Evolutionary conservation across 1,140 invertebrate species (phyloP), one percentile per base, ranked within the genome.

Genomic region (Pomacea maculata): DNA sequence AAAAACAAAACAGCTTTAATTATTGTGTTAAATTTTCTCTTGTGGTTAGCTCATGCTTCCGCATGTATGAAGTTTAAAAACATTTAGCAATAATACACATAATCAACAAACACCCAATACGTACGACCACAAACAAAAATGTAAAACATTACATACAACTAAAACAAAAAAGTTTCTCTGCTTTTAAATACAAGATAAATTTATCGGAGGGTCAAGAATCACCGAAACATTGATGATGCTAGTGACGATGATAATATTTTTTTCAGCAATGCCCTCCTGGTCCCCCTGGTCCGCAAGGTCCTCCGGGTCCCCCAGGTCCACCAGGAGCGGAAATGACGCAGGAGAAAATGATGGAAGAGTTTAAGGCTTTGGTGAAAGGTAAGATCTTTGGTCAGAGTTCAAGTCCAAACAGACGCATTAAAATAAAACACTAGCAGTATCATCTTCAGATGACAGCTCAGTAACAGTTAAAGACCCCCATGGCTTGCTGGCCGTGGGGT

Each of bases 341-440:
- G 72, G 87, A 88, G 29, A 83, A 83, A 29, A 78, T 88, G 63
- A 78, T 88, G 73, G 80, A 83, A 75, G 86, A 87, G 73, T 85
- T 88, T 61, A 84, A 84, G 78, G 79, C 78, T 71, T 63, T 88
- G 14, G 84, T 88, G 8, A 85, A 84, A 85, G 86, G 86, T 88
- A 80, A 68, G 68, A 68, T 29, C 25, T 15, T 34, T 19, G 21
- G 12, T 45, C 12, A 57, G 54, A n/a, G 7, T 65, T 65, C 3
- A n/a, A 65, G 4, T 65, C n/a, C n/a, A 17, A 17, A 19, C 17
- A 17, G 17, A n/a, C n/a, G 25, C 25, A n/a, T 65, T 45, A 0
- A 45, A 45, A n/a, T n/a, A 65, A 65, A n/a, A 65, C 1, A 65
- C n/a, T n/a, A 2, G 64, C 17, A 17, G 4, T 65, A 65, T 3